phyloP scores from a whole-genome alignment of 2,888 invertebrate genomes.

The Mesoligia furuncula region DNA sequence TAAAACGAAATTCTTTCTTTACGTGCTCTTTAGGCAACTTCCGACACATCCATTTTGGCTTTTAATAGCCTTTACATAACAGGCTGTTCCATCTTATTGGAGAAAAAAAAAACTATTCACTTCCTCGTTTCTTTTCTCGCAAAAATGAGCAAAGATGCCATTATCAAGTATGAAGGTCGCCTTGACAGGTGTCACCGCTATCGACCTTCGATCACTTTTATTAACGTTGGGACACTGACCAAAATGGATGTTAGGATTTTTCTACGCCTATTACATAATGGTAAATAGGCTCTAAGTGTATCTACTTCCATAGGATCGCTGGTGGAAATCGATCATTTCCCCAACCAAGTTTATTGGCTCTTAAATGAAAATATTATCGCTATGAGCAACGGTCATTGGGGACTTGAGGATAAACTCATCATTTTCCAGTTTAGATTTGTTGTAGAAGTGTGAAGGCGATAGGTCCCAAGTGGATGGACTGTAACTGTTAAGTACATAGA shows the following conservation, averaged over 20 bases:
- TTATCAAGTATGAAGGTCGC: constrained; percentile 60
- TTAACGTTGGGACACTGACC: constrained; percentile 65
- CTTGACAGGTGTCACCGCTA: constrained; percentile 70
- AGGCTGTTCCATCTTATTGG: constrained; percentile 8
- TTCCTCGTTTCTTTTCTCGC: constrained; percentile 23
- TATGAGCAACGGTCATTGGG: constrained; percentile 4
- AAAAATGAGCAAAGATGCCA: constrained; percentile 44
- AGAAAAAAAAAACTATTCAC: constrained; percentile 33
- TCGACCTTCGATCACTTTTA: constrained; percentile 71
- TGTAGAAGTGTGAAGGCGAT: constrained; percentile 1
- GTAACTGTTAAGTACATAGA: neutral
- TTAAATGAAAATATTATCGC: neutral
- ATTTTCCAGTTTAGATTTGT: constrained; percentile 38
- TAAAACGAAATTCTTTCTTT: neutral
- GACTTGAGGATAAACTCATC: constrained; percentile 8
- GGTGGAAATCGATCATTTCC: constrained; percentile 3
- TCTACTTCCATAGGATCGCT: constrained; percentile 2
- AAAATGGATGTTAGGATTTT: constrained; percentile 58
- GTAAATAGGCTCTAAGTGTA: constrained; percentile 54
- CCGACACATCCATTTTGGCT: neutral
- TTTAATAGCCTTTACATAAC: constrained; percentile 16
- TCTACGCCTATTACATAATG: constrained; percentile 58
- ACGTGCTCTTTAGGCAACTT: neutral
- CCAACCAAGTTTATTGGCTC: neutral
- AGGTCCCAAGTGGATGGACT: neutral